Evolutionary conservation across 35 echinoderm and acorn worm genomes (phyloP).

Genomic region (Diadema setosum): DNA sequence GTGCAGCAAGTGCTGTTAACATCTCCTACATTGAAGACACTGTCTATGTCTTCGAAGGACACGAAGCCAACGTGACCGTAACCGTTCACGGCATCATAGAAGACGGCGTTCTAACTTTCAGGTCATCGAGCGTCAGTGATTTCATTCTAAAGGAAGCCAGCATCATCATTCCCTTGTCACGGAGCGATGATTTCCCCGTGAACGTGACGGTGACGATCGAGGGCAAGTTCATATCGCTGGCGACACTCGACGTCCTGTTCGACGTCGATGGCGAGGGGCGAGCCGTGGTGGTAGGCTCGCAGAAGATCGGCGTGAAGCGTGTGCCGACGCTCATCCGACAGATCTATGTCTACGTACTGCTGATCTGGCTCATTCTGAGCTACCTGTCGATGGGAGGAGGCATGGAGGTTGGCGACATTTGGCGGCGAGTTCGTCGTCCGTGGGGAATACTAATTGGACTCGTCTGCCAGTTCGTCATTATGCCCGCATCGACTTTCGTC

Average conservation of each 20-base stretch:
- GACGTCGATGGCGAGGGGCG: not conserved
- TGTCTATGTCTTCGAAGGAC: not conserved
- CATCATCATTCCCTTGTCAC: not conserved
- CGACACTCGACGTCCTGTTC: slow-evolving; percentile 4
- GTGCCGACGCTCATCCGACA: not conserved
- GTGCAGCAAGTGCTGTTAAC: not conserved
- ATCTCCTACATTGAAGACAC: not conserved
- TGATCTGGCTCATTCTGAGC: slow-evolving; percentile 34
- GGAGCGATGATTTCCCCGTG: not conserved
- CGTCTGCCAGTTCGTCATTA: slow-evolving; percentile 78
- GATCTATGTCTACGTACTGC: slow-evolving; percentile 6
- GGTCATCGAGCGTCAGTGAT: not conserved
- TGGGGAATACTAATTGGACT: slow-evolving; percentile 60
- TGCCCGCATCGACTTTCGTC: slow-evolving; percentile 44
- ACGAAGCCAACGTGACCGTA: not conserved
- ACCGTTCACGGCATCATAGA: not conserved
- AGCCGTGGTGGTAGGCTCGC: not conserved
- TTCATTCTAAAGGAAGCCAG: not conserved
- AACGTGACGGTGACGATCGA: slow-evolving; percentile 36
- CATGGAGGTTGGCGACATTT: slow-evolving; percentile 19
- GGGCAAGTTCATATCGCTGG: slow-evolving; percentile 55
- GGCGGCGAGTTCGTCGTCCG: slow-evolving; percentile 44
- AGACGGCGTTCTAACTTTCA: not conserved
- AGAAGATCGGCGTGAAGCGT: slow-evolving; percentile 42
- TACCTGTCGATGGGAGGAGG: slow-evolving; percentile 64